A percentile compares a stretch with the other conserved stretches of the same genome.
Conservation (phyloP, 2,113 vertebrate species). For the Thinocorus orbignyianus region DNA sequence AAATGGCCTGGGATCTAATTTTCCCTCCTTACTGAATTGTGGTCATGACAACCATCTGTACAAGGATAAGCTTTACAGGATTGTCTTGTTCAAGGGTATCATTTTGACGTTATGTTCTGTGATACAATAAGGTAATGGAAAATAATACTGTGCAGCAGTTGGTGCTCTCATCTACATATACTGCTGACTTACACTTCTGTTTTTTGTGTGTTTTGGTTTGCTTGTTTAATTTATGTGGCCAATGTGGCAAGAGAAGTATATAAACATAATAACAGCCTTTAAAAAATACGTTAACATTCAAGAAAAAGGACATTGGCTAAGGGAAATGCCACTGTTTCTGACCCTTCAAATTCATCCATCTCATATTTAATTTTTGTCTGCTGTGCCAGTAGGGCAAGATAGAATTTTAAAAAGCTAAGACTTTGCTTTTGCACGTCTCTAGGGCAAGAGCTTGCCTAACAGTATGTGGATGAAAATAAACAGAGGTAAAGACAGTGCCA, state of each 20-base stretch:
- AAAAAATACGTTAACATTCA: background rate
- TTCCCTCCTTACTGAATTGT: conserved; percentile 43
- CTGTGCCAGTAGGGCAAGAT: background rate
- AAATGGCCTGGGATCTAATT: conserved; percentile 64
- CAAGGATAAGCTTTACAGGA: conserved; percentile 49
- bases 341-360: background rate
- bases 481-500: background rate
- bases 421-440: background rate
- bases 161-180: background rate
- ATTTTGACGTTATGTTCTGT: conserved; percentile 1
- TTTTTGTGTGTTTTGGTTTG: background rate
- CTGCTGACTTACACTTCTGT: background rate
- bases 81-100: background rate
- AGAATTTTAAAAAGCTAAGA: background rate
- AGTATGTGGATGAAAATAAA: background rate
- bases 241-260: background rate
- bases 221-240: background rate
- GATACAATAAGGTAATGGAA: conserved; percentile 18
- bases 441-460: background rate
- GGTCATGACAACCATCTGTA: conserved; percentile 62
- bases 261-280: background rate
- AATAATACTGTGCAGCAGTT: conserved; percentile 15
- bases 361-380: background rate
- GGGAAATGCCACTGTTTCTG: background rate
- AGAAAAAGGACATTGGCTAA: background rate